Percentiles rank a stretch among this genome's conserved stretches.
phyloP scores from a whole-genome alignment of 2,888 invertebrate genomes.

The Quadroppia sp. region DNA sequence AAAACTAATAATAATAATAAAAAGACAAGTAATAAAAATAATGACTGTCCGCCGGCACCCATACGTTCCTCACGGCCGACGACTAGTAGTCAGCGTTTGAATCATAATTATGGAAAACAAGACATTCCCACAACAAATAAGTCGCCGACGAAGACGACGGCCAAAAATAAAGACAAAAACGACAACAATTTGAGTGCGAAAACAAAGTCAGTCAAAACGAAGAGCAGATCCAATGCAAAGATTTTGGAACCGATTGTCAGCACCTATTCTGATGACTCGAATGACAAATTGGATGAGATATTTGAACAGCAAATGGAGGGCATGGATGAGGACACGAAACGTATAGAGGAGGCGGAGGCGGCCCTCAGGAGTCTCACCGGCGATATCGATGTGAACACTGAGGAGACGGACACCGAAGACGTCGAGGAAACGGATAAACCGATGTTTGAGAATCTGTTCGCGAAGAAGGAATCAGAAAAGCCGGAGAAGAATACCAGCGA shows the following conservation, averaged over 20 bases:
- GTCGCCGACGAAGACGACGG: background rate
- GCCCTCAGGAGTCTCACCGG: constrained; percentile 80
- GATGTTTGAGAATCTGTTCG: constrained; percentile 49
- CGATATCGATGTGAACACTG: constrained; percentile 62
- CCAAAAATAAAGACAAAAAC: background rate
- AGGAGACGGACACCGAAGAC: constrained; percentile 38
- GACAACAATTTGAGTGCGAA: background rate
- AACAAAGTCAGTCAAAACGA: background rate
- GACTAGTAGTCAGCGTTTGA: constrained; percentile 11
- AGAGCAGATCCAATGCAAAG: background rate
- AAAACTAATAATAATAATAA: background rate
- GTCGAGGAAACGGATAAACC: constrained; percentile 52
- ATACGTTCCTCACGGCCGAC: constrained; percentile 14
- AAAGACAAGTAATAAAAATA: background rate
- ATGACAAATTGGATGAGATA: constrained; percentile 11
- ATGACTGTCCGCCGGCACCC: background rate
- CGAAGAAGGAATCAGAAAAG: constrained; percentile 45
- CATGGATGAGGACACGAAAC: constrained; percentile 63
- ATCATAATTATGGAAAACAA: constrained; percentile 16
- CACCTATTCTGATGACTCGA: constrained; percentile 9
- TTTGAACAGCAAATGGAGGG: constrained; percentile 54
- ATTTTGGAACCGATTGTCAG: background rate
- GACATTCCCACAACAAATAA: background rate
- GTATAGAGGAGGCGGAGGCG: constrained; percentile 81
- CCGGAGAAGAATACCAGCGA: constrained; percentile 44